Evolutionary conservation across 1,140 invertebrate genomes (phyloP).

Genomic region (Pseudomyrmex flavicornis): DNA sequence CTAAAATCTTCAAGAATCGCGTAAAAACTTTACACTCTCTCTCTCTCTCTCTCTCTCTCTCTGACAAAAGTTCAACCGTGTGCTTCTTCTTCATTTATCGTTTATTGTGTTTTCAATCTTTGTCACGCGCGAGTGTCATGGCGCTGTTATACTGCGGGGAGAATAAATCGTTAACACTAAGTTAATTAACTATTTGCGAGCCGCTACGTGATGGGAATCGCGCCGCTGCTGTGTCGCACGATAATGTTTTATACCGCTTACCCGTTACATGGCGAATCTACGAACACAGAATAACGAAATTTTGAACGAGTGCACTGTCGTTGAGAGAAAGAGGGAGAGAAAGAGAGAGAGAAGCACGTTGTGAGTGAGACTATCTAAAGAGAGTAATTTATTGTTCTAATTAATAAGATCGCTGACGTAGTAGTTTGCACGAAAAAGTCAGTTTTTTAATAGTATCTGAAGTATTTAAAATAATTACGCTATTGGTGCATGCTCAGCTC

Average conservation of each 20-base stretch:
- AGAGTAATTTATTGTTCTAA: slow-evolving; percentile 17
- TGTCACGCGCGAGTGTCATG: not conserved
- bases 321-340: slow-evolving; percentile 3
- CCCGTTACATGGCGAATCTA: slow-evolving; percentile 29
- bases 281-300: slow-evolving; percentile 1
- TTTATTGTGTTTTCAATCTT: slow-evolving; percentile 25
- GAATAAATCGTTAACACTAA: slow-evolving; percentile 58
- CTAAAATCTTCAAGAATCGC: not conserved
- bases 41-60: not conserved
- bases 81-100: not conserved
- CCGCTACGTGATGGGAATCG: slow-evolving; percentile 43
- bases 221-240: not conserved
- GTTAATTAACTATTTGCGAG: slow-evolving; percentile 59
- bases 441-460: too few relatives aligned
- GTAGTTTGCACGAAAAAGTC: too few relatives aligned
- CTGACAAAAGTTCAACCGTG: not conserved
- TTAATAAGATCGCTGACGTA: not conserved
- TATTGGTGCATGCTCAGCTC: not conserved
- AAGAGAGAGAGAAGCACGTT: too few relatives aligned
- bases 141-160: not conserved
- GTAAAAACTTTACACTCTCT: slow-evolving; percentile 7
- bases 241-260: slow-evolving; percentile 22
- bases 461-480: too few relatives aligned
- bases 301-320: slow-evolving; percentile 35
- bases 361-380: too few relatives aligned